Evolutionary conservation across 2,113 vertebrate genomes (phyloP).

Genomic region (Embiotoca jacksoni): DNA sequence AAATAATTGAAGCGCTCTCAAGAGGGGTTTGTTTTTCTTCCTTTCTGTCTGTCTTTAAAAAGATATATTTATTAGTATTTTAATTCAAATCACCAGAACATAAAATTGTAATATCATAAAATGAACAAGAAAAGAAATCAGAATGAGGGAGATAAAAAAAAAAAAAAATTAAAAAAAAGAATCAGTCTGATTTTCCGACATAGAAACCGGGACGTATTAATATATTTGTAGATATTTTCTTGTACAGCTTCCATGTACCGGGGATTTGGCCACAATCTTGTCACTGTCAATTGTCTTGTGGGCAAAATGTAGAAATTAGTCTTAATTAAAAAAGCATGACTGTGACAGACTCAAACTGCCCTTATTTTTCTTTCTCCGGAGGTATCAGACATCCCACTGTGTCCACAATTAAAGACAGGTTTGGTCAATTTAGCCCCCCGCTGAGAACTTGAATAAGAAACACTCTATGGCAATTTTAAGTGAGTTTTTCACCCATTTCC

Average conservation of each 20-base stretch:
- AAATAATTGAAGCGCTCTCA: conserved; percentile 61
- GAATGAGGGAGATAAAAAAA: not conserved
- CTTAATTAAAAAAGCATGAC: conserved; percentile 46
- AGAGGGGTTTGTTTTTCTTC: conserved; percentile 40
- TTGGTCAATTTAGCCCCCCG: conserved; percentile 1
- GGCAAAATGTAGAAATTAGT: conserved; percentile 10
- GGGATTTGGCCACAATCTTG: not conserved
- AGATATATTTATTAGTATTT: conserved; percentile 42
- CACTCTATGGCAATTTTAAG: no score
- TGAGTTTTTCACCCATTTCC: no score
- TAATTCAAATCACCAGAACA: conserved; percentile 43
- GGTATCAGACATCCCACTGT: conserved; percentile 24
- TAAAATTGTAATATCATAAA: conserved; percentile 9
- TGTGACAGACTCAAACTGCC: conserved; percentile 17
- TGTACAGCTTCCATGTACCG: not conserved
- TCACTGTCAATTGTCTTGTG: conserved; percentile 11
- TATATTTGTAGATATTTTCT: not conserved
- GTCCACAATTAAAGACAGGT: conserved; percentile 32
- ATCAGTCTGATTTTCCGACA: not conserved
- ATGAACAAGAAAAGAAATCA: conserved; percentile 10
- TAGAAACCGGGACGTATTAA: not conserved
- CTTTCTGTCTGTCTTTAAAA: conserved; percentile 23
- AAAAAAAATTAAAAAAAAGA: not conserved
- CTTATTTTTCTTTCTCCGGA: conserved; percentile 18
- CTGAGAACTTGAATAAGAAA: no score